Evolutionary conservation across 2,797 vertebrate species (phyloP), one percentile per base, ranked within the genome.

Genomic region (Pipistrellus pipistrellus): DNA sequence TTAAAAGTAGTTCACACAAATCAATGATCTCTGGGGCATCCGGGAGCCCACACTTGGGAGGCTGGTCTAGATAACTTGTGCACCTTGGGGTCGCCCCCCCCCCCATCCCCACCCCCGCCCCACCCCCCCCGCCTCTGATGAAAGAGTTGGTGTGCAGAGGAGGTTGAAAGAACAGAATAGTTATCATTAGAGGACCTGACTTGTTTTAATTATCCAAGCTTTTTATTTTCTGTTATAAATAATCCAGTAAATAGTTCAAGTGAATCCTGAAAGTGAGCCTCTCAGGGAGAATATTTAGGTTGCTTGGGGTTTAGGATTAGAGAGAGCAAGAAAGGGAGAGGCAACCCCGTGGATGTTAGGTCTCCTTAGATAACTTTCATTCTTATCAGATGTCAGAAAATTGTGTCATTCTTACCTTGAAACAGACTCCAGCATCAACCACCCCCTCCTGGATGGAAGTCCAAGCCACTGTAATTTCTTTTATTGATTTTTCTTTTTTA

Each of bases 231-330:
- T 86, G 23, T 85, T 91, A 76, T 83, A 82, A 95, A 84, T 68
- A 92, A 95, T 57, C 44, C 51, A 66, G 53, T 46, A 90, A 80
- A 88, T 59, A 64, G 84, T 75, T 86, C 23, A 81, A 69, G 69
- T 71, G 59, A 62, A 87, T 75, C 35, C 44, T 9, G 30, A 89
- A 89, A 73, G 68, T 38, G 38, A 38, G 53, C 83, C 53, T 95
- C 83, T 62, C 20, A 9, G 83, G 66, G 76, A 91, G 57, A 85
- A 2, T 46, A 35, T 57, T 46, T 77, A 21, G 85, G 48, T 76
- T 85, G 48, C 35, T 69, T 51, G 44, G 51, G 64, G 77, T n/a
- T 85, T 3, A 8, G 84, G 73, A 80, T 66, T 78, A 62, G 27
- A 20, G 17, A 85, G 30, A 90, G 48, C 38, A 53, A 64, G 18